Evolutionary conservation across 2,888 invertebrate genomes (phyloP), one percentile per base, ranked within the genome.

Genomic region (Galerucella pusilla): DNA sequence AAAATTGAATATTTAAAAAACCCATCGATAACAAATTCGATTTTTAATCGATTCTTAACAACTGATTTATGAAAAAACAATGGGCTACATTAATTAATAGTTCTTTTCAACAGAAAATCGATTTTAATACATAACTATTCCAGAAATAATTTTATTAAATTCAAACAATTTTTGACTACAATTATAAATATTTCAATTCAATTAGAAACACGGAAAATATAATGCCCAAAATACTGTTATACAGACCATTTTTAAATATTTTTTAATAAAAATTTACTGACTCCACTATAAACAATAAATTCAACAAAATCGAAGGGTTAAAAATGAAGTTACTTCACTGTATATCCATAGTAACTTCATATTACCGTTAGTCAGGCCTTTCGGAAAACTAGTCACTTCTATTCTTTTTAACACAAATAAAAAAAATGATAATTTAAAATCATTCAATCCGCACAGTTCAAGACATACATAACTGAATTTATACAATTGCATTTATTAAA

Each of bases 371-470:
- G 16, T 57, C 16, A 16, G 7, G 16, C 42, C 42, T 65, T 65
- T 46, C 2, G 20, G 45, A 45, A 42, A 65, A 65, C n/a, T 42
- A 65, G 42, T 65, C 64, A 65, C 64, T 65, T 61, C 14, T 35
- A 61, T 61, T 61, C 12, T 60, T 35, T 71, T 84, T 80, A 83
- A 83, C 81, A 81, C 73, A 75, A 76, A 60, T 72, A 78, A 75
- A 83, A 83, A 83, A 83, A 82, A 79, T 79, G 79, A 81, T 80
- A 79, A 80, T 79, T 80, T 80, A 79, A 80, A 84, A 83, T 78
- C 81, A 80, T 80, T 78, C 78, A 77, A 81, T 80, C 80, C 79
- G 81, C 80, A 79, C 78, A 80, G 78, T 80, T 80, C 79, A 76
- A 77, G 80, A 80, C 77, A 77, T 80, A 76, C 78, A 78, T 77